Base-by-base conservation (phyloP, 2,888 invertebrate species). In the Stenolophus ochropezus region DNA sequence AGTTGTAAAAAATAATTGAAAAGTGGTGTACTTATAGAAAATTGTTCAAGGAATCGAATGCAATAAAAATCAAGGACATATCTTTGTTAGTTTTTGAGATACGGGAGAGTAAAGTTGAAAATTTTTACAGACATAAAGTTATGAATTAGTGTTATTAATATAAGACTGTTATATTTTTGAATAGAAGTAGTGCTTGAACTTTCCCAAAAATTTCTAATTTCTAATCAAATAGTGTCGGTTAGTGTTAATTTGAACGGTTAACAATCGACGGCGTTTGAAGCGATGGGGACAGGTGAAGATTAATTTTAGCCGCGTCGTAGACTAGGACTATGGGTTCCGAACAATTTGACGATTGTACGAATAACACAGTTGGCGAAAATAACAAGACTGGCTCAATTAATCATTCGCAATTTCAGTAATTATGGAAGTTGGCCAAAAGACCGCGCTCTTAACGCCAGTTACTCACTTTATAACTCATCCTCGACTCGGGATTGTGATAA, bases 331-430 rank as follows among this genome's bases (percentile, higher is more conserved):
- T 79, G 47, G 56, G 80, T 80, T 80, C 80, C 80, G 80, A 80
- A 80, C 73, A 73, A 80, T 80, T 80, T 80, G 80, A 80, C 42
- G 80, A 73, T 80, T 58, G 73, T 80, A 80, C 80, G 80, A 80
- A 73, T 80, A 80, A 80, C 80, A 80, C 80, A 80, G 20, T 80
- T 80, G 80, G 80, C 80, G 80, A 80, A 80, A 80, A 80, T 80
- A 80, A 80, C 80, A 73, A 80, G 80, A 58, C 73, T 47, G 27
- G 11, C 14, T 33, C 53, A 73, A 80, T 80, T 73, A 80, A 80
- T 80, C 80, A 80, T 73, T 80, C 56, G 80, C 25, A 80, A 80
- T 73, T 71, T 80, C 73, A 58, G 80, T 80, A 71, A 80, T 80
- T 73, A 73, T 80, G 80, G 73, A 73, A 73, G 56, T n/a, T 8